phyloP scores from a whole-genome alignment of 1,140 invertebrate genomes.

The Rhagoletis zephyria region DNA sequence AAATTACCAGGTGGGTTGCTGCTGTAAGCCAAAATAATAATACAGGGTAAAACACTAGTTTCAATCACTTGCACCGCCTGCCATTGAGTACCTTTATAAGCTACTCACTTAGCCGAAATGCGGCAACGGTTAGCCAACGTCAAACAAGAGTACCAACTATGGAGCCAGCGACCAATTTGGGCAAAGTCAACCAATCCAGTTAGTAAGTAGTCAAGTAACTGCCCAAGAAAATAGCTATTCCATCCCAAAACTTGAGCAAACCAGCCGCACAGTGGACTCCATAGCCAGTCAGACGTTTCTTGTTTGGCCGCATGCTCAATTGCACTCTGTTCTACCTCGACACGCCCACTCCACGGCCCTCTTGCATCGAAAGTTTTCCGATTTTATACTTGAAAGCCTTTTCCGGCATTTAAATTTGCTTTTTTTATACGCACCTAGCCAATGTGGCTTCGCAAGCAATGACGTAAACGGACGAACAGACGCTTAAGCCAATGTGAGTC shows the following conservation, averaged over 20 bases:
- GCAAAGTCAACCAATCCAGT: background rate
- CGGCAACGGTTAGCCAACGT: background rate
- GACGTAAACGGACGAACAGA: background rate
- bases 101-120: background rate
- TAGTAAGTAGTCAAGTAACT: background rate
- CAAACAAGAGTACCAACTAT: background rate
- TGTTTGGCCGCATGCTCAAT: background rate
- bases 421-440: conserved; percentile 17
- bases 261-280: too few species aligned
- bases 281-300: background rate
- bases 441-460: background rate
- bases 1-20: conserved; percentile 29
- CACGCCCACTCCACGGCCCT: background rate
- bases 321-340: background rate
- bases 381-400: conserved; percentile 47
- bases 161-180: background rate
- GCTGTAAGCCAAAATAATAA: background rate
- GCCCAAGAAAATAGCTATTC: background rate
- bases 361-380: conserved; percentile 33
- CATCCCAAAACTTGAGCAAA: too few species aligned
- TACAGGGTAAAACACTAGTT: too few species aligned
- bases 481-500: too few species aligned
- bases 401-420: conserved; percentile 46
- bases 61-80: background rate
- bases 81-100: conserved; percentile 21